phyloP scores from a whole-genome alignment of 2,113 vertebrate genomes.

The Rhinichthys klamathensis region DNA sequence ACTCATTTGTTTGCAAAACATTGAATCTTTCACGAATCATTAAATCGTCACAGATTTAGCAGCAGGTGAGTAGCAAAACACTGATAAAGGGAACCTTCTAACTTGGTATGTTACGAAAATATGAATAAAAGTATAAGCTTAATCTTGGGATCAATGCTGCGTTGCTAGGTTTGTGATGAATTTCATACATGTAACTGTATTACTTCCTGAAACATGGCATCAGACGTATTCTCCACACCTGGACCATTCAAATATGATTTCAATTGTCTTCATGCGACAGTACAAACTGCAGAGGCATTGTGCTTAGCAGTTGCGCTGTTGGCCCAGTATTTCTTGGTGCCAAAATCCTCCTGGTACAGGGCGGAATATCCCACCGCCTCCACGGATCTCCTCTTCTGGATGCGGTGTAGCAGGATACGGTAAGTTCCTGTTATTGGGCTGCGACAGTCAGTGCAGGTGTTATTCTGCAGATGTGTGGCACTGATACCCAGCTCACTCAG shows the following conservation, averaged over 20 bases:
- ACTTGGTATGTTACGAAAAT: neutral
- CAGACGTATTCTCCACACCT: neutral
- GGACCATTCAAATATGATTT: neutral
- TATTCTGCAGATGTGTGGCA: slow-evolving; percentile 71
- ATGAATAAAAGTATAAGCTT: neutral
- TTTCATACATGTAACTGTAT: neutral
- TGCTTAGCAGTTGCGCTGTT: slow-evolving; percentile 61
- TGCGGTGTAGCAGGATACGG: slow-evolving; percentile 75
- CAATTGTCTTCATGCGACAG: slow-evolving; percentile 60
- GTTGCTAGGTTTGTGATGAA: neutral
- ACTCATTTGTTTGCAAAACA: neutral
- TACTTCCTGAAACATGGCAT: neutral
- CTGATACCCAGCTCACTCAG: slow-evolving; percentile 68
- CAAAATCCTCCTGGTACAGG: slow-evolving; percentile 65
- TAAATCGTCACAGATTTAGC: neutral
- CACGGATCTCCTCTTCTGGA: slow-evolving; percentile 71
- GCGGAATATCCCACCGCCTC: slow-evolving; percentile 68
- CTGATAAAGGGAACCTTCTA: neutral
- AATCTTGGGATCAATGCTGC: neutral
- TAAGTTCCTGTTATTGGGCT: slow-evolving; percentile 76
- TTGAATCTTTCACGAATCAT: neutral
- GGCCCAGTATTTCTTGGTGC: slow-evolving; percentile 50
- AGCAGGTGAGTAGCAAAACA: neutral
- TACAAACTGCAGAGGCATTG: slow-evolving; percentile 70
- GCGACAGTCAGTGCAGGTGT: slow-evolving; percentile 63